These are phyloP conservation scores for Gryllus longicercus DNA, from an alignment of 2,888 invertebrate genomes.

Conservation along the genomic window DNA sequence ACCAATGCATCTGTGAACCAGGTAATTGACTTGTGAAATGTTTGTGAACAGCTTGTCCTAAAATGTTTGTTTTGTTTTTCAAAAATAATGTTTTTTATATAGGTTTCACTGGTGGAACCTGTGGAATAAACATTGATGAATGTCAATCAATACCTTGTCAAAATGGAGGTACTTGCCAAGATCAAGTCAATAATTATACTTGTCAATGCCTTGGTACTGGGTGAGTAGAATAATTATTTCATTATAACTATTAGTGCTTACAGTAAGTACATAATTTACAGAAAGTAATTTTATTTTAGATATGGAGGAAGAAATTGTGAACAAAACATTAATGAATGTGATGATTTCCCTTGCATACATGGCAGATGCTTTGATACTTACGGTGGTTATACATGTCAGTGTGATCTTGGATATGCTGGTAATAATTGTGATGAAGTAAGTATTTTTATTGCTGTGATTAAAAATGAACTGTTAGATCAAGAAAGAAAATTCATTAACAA, in stretches of 20 bases:
- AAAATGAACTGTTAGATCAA: too few relatives aligned
- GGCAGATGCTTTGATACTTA: constrained; percentile 80
- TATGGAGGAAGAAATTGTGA: constrained; percentile 72
- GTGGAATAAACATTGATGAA: constrained; percentile 73
- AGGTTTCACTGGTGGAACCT: constrained; percentile 65
- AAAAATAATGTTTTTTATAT: constrained; percentile 36
- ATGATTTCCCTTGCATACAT: constrained; percentile 64
- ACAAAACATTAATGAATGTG: constrained; percentile 76
- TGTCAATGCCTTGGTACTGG: constrained; percentile 74
- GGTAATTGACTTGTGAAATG: constrained; percentile 46
- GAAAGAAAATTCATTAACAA: too few relatives aligned
- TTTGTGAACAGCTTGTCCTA: background rate
- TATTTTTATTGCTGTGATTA: constrained; percentile 30
- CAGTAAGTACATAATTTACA: constrained; percentile 19
- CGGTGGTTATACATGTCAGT: constrained; percentile 75
- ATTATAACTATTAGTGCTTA: constrained; percentile 9
- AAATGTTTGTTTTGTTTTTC: background rate
- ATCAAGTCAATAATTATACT: constrained; percentile 68
- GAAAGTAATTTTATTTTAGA: constrained; percentile 42
- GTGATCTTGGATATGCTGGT: constrained; percentile 74
- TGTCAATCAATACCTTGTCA: constrained; percentile 68
- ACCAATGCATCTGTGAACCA: constrained; percentile 58
- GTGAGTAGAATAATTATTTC: constrained; percentile 42
- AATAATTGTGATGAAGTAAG: constrained; percentile 68
- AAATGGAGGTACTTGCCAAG: constrained; percentile 69